These are phyloP conservation scores for Pheosia tremula DNA, from an alignment of 2,888 invertebrate species.

Conservation along the genomic window DNA sequence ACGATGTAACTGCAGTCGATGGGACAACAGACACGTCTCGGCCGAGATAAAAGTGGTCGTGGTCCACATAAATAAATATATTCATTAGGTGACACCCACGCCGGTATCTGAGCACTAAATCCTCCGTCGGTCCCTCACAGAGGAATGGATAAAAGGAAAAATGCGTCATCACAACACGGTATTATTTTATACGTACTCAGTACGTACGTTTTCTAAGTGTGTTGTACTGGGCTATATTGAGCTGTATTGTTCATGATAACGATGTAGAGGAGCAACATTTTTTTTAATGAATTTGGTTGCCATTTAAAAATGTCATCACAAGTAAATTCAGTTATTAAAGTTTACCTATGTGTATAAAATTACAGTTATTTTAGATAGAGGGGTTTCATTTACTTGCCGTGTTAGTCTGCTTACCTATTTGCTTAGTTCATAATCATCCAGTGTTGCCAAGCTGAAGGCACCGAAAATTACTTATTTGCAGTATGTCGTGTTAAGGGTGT, in stretches of 20 bases:
- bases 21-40: conserved; percentile 47
- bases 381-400: no score
- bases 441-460: no score
- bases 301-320: no score
- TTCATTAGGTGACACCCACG: conserved; percentile 84
- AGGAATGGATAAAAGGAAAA: conserved; percentile 60
- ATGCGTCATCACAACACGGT: conserved; percentile 32
- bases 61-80: conserved; percentile 79
- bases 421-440: no score
- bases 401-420: no score
- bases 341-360: no score
- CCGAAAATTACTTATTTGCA: no score
- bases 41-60: conserved; percentile 71
- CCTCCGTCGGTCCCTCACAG: conserved; percentile 74
- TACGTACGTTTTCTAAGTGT: conserved; percentile 9
- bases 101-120: conserved; percentile 79
- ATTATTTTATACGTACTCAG: conserved; percentile 11
- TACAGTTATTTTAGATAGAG: no score
- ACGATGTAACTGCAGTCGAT: conserved; percentile 22
- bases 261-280: not conserved
- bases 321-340: no score
- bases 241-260: not conserved
- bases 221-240: not conserved
- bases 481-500: no score
- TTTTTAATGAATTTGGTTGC: no score